Evolutionary conservation across 1,140 invertebrate genomes (phyloP).

Genomic region (Dreissena rostriformis): DNA sequence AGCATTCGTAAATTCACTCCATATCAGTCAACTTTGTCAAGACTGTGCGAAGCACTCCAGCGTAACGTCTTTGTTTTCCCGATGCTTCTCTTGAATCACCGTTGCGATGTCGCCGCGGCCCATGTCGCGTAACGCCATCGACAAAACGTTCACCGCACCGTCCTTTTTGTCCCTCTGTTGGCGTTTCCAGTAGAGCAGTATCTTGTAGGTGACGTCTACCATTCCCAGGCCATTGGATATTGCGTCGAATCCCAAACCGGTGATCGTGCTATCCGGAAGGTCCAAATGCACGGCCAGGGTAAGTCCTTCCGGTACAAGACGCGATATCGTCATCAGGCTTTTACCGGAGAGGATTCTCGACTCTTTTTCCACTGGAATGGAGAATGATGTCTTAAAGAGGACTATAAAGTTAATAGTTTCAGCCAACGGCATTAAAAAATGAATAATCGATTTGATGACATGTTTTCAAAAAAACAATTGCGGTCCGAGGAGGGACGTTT

Average conservation of each 20-base stretch:
- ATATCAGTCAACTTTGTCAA: too few species aligned
- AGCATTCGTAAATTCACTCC: too few species aligned
- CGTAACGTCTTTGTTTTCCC: conserved; percentile 73
- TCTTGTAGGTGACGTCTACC: conserved; percentile 79
- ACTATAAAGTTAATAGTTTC: too few species aligned
- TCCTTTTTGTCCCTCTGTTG: conserved; percentile 73
- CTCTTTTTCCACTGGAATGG: conserved; percentile 77
- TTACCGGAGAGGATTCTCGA: conserved; percentile 75
- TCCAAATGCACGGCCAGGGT: conserved; percentile 79
- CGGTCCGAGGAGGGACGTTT: too few species aligned
- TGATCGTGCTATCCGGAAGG: conserved; percentile 79
- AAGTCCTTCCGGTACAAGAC: conserved; percentile 75
- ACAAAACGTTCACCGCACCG: conserved; percentile 69
- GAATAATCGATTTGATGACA: too few species aligned
- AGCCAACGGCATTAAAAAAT: too few species aligned
- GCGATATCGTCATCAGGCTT: conserved; percentile 76
- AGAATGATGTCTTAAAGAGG: neutral
- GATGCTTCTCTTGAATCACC: conserved; percentile 69
- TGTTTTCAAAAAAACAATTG: too few species aligned
- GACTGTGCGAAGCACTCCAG: conserved; percentile 63
- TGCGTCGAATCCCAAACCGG: conserved; percentile 80
- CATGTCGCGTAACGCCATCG: conserved; percentile 73
- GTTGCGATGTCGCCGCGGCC: conserved; percentile 71
- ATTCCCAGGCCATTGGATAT: conserved; percentile 77
- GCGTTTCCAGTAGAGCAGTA: conserved; percentile 79